Evolutionary conservation across 1,140 invertebrate species (phyloP).

Genomic region (Tenebrio molitor): DNA sequence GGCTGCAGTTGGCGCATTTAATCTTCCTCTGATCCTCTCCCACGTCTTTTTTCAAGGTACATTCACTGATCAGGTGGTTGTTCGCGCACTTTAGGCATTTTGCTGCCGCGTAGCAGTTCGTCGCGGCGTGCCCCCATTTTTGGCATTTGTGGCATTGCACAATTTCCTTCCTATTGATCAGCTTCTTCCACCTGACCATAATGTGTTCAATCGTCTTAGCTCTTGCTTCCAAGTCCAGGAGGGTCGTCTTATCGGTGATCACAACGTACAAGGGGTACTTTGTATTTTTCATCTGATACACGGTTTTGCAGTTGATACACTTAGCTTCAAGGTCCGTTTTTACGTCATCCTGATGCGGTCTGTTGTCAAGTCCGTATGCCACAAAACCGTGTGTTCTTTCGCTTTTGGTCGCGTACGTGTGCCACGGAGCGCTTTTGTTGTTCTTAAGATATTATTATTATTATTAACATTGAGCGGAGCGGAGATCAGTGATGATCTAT

Average conservation of each 20-base stretch:
- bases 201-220: conserved; percentile 33
- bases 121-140: conserved; percentile 60
- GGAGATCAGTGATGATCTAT: too few relatives aligned
- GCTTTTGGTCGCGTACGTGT: conserved; percentile 31
- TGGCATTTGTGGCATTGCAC: conserved; percentile 61
- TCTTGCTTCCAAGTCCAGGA: neutral
- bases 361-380: conserved; percentile 10
- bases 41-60: conserved; percentile 50
- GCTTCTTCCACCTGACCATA: conserved; percentile 55
- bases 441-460: too few relatives aligned
- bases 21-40: neutral
- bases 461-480: too few relatives aligned
- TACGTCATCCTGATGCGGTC: conserved; percentile 1
- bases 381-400: conserved; percentile 46
- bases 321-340: conserved; percentile 1
- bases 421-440: too few relatives aligned
- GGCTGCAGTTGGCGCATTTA: conserved; percentile 57
- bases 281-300: conserved; percentile 6
- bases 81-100: conserved; percentile 61
- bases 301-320: neutral
- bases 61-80: conserved; percentile 58
- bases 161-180: conserved; percentile 52
- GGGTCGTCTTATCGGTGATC: conserved; percentile 1
- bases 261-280: conserved; percentile 8
- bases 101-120: conserved; percentile 55